Percentiles rank a stretch among this genome's conserved stretches.
Conservation (phyloP, 2,888 invertebrate genomes). For the Pollenia angustigena region DNA sequence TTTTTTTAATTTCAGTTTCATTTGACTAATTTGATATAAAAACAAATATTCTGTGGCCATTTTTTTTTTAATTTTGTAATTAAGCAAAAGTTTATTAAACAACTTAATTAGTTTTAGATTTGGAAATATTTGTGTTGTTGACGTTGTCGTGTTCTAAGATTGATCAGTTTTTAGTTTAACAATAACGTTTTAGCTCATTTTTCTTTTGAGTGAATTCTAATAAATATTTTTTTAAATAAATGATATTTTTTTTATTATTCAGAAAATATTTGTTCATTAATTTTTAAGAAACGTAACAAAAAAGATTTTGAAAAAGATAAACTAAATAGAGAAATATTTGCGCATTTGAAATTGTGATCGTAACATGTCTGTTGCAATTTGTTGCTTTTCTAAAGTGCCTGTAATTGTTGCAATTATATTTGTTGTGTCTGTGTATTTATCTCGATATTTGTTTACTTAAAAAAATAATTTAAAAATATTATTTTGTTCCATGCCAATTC, state of each 20-base stretch:
- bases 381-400: slow-evolving; percentile 18
- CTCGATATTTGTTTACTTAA: slow-evolving; percentile 16
- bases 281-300: background rate
- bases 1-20: slow-evolving; percentile 24
- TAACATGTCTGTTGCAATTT: slow-evolving; percentile 18
- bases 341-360: background rate
- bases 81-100: slow-evolving; percentile 16
- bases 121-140: background rate
- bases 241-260: background rate
- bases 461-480: too few species aligned
- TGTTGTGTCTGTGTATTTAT: slow-evolving; percentile 14
- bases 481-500: too few species aligned
- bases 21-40: slow-evolving; percentile 37
- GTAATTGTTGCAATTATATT: slow-evolving; percentile 35
- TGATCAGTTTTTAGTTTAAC: slow-evolving; percentile 25
- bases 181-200: background rate
- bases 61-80: slow-evolving; percentile 5
- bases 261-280: background rate
- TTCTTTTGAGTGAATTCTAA: background rate
- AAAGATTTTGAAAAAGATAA: slow-evolving; percentile 1
- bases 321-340: slow-evolving; percentile 10
- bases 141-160: background rate
- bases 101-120: slow-evolving; percentile 41
- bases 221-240: background rate
- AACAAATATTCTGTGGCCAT: slow-evolving; percentile 4